Evolutionary conservation across 2,888 invertebrate species (phyloP).

Genomic region (Platycnemis pennipes): DNA sequence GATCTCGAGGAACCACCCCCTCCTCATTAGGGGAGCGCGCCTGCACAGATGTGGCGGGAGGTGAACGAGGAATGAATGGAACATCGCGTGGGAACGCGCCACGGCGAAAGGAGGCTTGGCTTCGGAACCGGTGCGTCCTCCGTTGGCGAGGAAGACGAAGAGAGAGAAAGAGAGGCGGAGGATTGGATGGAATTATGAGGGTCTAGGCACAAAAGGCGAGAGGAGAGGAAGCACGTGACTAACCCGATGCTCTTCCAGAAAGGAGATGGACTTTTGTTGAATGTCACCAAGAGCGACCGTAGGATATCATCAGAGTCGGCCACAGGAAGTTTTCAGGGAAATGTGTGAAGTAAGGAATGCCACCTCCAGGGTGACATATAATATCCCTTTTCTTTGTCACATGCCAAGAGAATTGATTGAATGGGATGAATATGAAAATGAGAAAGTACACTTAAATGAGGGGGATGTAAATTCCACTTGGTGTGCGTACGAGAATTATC

Average conservation of each 20-base stretch:
- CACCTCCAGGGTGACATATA: neutral
- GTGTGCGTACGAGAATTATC: too few relatives aligned
- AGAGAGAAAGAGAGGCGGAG: neutral
- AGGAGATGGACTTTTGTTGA: neutral
- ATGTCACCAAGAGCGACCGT: neutral
- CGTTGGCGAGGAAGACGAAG: neutral
- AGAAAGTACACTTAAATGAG: too few relatives aligned
- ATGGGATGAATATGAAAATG: too few relatives aligned
- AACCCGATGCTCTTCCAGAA: neutral
- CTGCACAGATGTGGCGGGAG: neutral
- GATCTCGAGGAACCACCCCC: neutral
- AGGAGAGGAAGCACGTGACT: neutral
- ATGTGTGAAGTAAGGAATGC: too few relatives aligned
- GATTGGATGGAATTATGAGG: neutral
- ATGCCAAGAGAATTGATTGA: neutral
- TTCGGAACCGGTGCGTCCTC: neutral
- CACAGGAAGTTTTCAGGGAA: neutral
- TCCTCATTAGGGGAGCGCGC: neutral
- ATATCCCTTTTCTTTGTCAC: neutral
- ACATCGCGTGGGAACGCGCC: neutral
- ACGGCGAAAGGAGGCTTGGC: neutral
- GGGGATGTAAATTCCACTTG: too few relatives aligned
- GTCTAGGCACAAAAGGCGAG: neutral
- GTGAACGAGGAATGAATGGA: neutral
- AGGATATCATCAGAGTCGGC: neutral